Conservation (phyloP, 2,797 vertebrate genomes). For the Melanogrammus aeglefinus region DNA sequence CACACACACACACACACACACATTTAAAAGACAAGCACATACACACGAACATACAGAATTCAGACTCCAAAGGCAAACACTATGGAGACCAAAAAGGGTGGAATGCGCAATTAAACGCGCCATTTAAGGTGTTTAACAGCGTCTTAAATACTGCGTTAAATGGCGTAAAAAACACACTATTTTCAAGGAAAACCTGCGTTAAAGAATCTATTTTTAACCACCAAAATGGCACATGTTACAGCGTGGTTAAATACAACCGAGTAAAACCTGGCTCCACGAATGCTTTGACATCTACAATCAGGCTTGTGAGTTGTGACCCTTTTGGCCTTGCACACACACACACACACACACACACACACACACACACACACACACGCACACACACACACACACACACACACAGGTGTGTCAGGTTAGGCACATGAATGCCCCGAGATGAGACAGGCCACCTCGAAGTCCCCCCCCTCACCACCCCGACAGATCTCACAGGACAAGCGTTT, state of each 20-base stretch:
- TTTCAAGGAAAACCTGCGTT: too few relatives aligned
- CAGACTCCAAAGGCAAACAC: not conserved
- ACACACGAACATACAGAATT: not conserved
- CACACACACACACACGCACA: slow-evolving; percentile 11
- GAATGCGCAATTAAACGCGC: too few relatives aligned
- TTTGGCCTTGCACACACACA: not conserved
- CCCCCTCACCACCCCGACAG: not conserved
- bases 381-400: slow-evolving; percentile 9
- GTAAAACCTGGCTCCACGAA: too few relatives aligned
- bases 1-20: not conserved
- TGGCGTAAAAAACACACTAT: too few relatives aligned
- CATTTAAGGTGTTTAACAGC: too few relatives aligned
- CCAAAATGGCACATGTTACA: too few relatives aligned
- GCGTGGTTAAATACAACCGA: too few relatives aligned
- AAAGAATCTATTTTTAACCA: too few relatives aligned
- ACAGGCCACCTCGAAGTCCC: slow-evolving; percentile 12
- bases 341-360: slow-evolving; percentile 18
- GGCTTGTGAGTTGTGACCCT: too few relatives aligned
- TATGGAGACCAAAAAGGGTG: too few relatives aligned
- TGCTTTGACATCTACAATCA: too few relatives aligned
- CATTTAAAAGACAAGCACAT: slow-evolving; percentile 16
- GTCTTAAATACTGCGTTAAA: too few relatives aligned
- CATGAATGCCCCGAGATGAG: slow-evolving; percentile 2
- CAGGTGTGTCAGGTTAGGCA: slow-evolving; percentile 17
- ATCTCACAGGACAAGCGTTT: not conserved